These are phyloP conservation scores for Drosophila asahinai DNA, from an alignment of 1,140 invertebrate species.

Conservation along the genomic window DNA sequence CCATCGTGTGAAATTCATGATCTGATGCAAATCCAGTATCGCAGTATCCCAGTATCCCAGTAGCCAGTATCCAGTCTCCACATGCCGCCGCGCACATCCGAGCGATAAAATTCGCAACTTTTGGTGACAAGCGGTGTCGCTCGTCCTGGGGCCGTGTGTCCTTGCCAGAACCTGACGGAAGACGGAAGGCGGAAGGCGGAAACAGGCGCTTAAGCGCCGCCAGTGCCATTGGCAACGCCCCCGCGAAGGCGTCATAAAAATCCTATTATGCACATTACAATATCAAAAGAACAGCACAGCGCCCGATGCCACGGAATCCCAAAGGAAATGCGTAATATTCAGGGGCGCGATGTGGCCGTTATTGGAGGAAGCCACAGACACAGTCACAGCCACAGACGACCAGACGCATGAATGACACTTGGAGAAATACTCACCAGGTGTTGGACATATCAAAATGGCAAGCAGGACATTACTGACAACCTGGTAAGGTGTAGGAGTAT, in stretches of 20 bases:
- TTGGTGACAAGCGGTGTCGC: slow-evolving; percentile 68
- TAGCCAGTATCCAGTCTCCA: slow-evolving; percentile 12
- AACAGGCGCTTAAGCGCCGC: slow-evolving; percentile 24
- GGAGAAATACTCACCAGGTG: slow-evolving; percentile 7
- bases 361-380: slow-evolving; percentile 22
- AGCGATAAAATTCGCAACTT: slow-evolving; percentile 78
- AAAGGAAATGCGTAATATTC: slow-evolving; percentile 62
- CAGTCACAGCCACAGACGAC: slow-evolving; percentile 27
- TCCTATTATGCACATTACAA: slow-evolving; percentile 82
- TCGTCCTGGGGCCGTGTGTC: slow-evolving; percentile 2
- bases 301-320: slow-evolving; percentile 65
- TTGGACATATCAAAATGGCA: slow-evolving; percentile 4
- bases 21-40: slow-evolving; percentile 73
- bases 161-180: not conserved
- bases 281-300: slow-evolving; percentile 65
- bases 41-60: no score
- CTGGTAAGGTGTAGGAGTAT: no score
- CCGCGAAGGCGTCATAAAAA: slow-evolving; percentile 75
- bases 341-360: slow-evolving; percentile 27
- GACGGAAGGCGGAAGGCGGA: slow-evolving; percentile 5
- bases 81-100: slow-evolving; percentile 62
- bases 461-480: not conserved
- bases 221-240: slow-evolving; percentile 47
- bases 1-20: slow-evolving; percentile 77
- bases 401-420: slow-evolving; percentile 5